Evolutionary conservation across 1,140 invertebrate genomes (phyloP), one percentile per base, ranked within the genome.

Genomic region (Battus philenor): DNA sequence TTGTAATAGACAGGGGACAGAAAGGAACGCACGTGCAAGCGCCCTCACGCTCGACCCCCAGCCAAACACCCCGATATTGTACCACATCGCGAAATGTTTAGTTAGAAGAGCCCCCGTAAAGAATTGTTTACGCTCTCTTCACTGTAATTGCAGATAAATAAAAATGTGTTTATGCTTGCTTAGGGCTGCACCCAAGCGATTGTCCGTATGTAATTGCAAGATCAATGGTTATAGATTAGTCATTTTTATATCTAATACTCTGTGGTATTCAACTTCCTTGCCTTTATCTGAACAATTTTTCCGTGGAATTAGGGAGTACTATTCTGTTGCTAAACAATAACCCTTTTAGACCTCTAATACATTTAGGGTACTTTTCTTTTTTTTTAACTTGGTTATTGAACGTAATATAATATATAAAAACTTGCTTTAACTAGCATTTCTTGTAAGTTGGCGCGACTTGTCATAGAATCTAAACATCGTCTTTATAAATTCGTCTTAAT

Each of bases 111-210:
- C 26, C 70, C 68, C 54, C n/a, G 50, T 29, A 41, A 47, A 55
- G 38, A 41, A 50, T 47, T 55, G 59, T 68, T 56, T 59, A 64
- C 49, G 50, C 57, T 59, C 60, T 68, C 61, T 68, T 61, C 56
- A 38, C 44, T 65, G 68, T 76, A 76, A 77, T 79, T 73, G 65
- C 57, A 50, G 62, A 74, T 71, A 76, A 79, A 82, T 82, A 79
- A 68, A 69, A 67, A 63, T 62, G 68, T 63, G 57, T 68, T 68
- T 58, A 56, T 51, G 52, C 48, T 45, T 50, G 50, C 52, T 58
- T 56, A 50, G 52, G 53, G 59, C 34, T 54, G 27, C 32, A 32
- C 34, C n/a, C 15, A 38, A 27, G 44, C 52, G 52, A 64, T 71
- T 61, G 36, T 58, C 18, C 44, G 52, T 47, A 50, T 33, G 36